Conservation (phyloP, 2,888 invertebrate species). For the Stratiomys singularior region DNA sequence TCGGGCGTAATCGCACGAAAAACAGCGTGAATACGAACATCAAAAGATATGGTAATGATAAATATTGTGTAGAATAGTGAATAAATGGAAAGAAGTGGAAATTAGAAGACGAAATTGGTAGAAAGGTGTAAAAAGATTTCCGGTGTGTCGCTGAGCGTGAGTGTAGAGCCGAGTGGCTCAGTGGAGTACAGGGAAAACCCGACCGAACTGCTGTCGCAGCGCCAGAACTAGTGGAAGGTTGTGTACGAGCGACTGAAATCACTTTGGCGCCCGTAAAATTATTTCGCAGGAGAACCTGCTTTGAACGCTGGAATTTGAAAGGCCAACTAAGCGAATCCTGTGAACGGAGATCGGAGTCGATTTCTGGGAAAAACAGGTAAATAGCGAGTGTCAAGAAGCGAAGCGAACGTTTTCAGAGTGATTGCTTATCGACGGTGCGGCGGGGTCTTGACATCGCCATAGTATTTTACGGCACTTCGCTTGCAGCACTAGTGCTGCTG, state of each 20-base stretch:
- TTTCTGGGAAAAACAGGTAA: conserved; percentile 32
- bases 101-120: not conserved
- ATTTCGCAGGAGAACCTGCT: not conserved
- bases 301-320: not conserved
- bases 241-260: not conserved
- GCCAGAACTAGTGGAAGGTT: conserved; percentile 22
- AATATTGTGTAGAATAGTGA: conserved; percentile 3
- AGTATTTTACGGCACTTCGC: conserved; percentile 10
- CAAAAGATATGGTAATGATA: not conserved
- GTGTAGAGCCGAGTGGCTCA: not conserved
- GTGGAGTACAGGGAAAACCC: conserved; percentile 30
- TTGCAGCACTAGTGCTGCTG: not conserved
- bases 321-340: not conserved
- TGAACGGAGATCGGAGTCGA: not conserved
- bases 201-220: not conserved
- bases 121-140: conserved; percentile 11
- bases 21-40: not conserved
- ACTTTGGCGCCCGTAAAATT: conserved; percentile 21
- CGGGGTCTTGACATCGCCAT: conserved; percentile 21
- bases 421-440: not conserved
- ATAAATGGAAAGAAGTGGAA: not conserved
- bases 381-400: not conserved
- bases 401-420: not conserved
- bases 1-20: conserved; percentile 15
- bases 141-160: conserved; percentile 23